Evolutionary conservation across 2,113 vertebrate genomes (phyloP).

Genomic region (Actenoides lindsayi): DNA sequence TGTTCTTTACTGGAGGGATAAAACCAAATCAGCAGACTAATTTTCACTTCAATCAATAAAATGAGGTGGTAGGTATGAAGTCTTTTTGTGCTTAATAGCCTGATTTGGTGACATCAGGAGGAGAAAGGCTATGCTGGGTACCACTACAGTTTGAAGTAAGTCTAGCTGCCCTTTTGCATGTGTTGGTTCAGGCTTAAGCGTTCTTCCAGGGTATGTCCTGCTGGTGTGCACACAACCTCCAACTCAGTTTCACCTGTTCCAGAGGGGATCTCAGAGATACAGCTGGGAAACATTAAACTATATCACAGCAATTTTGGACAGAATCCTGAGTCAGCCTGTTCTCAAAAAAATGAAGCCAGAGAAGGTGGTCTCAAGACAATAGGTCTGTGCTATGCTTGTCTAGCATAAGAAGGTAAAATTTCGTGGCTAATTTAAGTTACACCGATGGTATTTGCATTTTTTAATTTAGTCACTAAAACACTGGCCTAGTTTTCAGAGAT

Average conservation of each 20-base stretch:
- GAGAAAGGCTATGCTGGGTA: background rate
- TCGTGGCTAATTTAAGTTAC: background rate
- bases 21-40: background rate
- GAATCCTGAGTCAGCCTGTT: background rate
- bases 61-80: background rate
- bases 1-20: background rate
- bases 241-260: background rate
- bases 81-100: background rate
- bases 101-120: background rate
- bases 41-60: background rate
- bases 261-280: background rate
- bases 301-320: background rate
- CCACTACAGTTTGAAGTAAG: background rate
- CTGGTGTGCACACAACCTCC: background rate
- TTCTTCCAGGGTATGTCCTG: background rate
- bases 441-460: background rate
- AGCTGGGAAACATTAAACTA: background rate
- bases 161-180: background rate
- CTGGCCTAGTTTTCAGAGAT: background rate
- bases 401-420: background rate
- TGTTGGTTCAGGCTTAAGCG: background rate
- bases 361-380: background rate
- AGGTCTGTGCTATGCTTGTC: background rate
- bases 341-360: background rate
- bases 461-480: background rate